Evolutionary conservation across 2,797 vertebrate species (phyloP).

Genomic region (Acridotheres tristis): DNA sequence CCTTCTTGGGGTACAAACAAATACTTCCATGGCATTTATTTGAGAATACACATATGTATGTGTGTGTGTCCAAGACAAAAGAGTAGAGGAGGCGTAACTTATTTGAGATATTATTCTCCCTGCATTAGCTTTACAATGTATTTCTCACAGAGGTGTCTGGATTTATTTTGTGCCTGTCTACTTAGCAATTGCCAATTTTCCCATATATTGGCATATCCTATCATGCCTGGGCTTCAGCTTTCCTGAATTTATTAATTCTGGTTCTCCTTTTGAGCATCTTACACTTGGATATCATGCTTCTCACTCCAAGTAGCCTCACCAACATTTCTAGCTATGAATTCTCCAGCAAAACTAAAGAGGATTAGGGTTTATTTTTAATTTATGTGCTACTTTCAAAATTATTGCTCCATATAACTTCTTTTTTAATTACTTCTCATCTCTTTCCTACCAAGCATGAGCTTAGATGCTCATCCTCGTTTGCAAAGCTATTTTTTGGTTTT

Average conservation of each 20-base stretch:
- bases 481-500: neutral
- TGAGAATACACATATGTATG: neutral
- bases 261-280: neutral
- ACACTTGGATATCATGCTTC: neutral
- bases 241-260: neutral
- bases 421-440: neutral
- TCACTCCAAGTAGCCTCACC: neutral
- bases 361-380: neutral
- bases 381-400: neutral
- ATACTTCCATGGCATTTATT: neutral
- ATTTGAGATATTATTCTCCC: neutral
- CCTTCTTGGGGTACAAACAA: neutral
- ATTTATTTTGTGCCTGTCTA: neutral
- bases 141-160: neutral
- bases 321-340: neutral
- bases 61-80: neutral
- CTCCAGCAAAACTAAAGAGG: neutral
- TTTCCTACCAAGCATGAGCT: neutral
- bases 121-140: neutral
- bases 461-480: neutral
- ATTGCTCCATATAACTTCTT: neutral
- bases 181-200: neutral
- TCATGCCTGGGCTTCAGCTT: neutral
- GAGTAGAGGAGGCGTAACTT: neutral
- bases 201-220: neutral